A percentile compares a stretch with the other conserved stretches of the same genome.
These are phyloP conservation scores for Geopemphigus sp. DNA, from an alignment of 1,140 invertebrate species.

Conservation along the genomic window DNA sequence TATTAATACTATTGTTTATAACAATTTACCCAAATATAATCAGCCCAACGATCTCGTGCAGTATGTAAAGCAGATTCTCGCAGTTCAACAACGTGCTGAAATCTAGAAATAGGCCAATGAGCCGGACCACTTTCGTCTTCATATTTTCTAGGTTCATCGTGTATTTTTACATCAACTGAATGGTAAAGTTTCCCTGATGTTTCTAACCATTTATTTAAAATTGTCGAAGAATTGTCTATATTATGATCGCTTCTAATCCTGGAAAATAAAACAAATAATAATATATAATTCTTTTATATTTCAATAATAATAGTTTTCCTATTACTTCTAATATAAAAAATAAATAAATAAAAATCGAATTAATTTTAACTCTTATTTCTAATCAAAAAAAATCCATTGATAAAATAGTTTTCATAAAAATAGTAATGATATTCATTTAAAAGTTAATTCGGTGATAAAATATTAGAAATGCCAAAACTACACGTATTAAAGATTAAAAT, in stretches of 20 bases:
- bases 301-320: no score
- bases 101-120: slow-evolving; percentile 75
- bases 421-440: no score
- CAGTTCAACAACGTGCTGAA: slow-evolving; percentile 76
- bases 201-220: slow-evolving; percentile 73
- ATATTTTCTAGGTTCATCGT: slow-evolving; percentile 58
- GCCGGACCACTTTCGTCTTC: slow-evolving; percentile 66
- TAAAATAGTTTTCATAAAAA: no score
- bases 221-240: slow-evolving; percentile 70
- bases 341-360: no score
- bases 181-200: slow-evolving; percentile 68
- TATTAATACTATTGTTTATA: slow-evolving; percentile 8
- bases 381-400: no score
- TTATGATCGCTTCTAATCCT: slow-evolving; percentile 90
- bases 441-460: no score
- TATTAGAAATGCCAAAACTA: no score
- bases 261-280: slow-evolving; percentile 54
- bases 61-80: slow-evolving; percentile 75
- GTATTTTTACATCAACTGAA: slow-evolving; percentile 64
- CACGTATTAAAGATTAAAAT: no score
- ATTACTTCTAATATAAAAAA: no score
- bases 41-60: slow-evolving; percentile 76
- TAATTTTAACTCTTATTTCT: no score
- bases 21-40: slow-evolving; percentile 73
- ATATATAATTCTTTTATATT: no score